Evolutionary conservation across 2,888 invertebrate species (phyloP).

Genomic region (Synergus gifuensis): DNA sequence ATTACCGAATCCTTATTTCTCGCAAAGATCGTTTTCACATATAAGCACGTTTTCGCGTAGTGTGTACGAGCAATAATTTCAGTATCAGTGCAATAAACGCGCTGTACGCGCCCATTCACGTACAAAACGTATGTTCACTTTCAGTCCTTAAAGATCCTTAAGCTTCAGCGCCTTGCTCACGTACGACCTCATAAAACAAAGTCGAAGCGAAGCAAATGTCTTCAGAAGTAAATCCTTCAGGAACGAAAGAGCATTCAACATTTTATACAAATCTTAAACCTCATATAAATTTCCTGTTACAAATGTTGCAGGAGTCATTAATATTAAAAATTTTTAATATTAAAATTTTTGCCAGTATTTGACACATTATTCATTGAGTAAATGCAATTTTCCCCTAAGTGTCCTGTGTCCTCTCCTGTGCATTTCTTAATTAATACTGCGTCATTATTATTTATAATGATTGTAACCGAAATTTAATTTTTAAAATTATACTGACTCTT

Average conservation of each 20-base stretch:
- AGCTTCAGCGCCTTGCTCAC: conserved; percentile 29
- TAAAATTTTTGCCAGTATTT: too few species aligned
- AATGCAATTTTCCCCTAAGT: neutral
- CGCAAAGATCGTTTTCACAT: conserved; percentile 50
- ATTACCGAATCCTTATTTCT: neutral
- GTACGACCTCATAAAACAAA: conserved; percentile 28
- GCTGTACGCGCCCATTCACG: conserved; percentile 45
- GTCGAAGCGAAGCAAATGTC: conserved; percentile 24
- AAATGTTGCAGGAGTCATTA: neutral
- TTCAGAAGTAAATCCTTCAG: conserved; percentile 1
- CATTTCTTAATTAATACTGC: too few species aligned
- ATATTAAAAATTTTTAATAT: too few species aligned
- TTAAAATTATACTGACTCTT: neutral
- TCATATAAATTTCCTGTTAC: neutral
- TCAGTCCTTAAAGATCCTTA: conserved; percentile 31
- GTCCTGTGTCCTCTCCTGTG: too few species aligned
- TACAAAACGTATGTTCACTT: conserved; percentile 34
- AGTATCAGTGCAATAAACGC: conserved; percentile 51
- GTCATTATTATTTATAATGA: neutral
- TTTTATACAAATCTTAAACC: neutral
- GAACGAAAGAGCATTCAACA: neutral
- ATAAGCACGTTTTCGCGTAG: conserved; percentile 43
- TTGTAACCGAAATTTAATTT: neutral
- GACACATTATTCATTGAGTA: too few species aligned
- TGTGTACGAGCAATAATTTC: conserved; percentile 51